Evolutionary conservation across 2,797 vertebrate species (phyloP).

Genomic region (Ispidina lecontei): DNA sequence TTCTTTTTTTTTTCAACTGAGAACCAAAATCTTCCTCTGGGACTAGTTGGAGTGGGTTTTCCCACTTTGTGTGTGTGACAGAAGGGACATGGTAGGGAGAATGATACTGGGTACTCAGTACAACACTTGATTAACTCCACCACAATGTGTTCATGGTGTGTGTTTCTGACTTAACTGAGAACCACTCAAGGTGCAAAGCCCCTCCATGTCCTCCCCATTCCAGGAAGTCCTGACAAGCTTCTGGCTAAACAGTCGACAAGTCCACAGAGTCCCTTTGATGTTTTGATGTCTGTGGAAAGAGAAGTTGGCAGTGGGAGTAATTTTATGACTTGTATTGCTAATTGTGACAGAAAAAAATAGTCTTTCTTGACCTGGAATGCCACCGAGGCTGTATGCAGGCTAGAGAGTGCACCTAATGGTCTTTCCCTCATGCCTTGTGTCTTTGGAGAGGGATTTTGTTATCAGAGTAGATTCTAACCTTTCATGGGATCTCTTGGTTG

Average conservation of each 20-base stretch:
- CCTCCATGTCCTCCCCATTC: neutral
- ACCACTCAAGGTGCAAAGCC: neutral
- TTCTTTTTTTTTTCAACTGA: neutral
- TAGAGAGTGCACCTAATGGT: neutral
- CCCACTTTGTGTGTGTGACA: too few species aligned
- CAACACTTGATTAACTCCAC: neutral
- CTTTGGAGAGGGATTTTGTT: neutral
- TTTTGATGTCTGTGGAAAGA: conserved; percentile 3
- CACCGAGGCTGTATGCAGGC: neutral
- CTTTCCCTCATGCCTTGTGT: neutral
- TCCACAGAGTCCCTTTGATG: neutral
- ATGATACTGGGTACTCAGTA: neutral
- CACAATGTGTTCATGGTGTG: neutral
- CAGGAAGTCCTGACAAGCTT: neutral
- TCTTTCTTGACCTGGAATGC: neutral
- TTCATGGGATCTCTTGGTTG: neutral
- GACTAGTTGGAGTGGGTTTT: neutral
- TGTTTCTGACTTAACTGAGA: conserved; percentile 5
- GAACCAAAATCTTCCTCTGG: neutral
- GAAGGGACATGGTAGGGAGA: neutral
- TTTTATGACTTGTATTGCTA: conserved; percentile 4
- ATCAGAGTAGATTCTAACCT: neutral
- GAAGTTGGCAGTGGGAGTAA: neutral
- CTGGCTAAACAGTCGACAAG: neutral
- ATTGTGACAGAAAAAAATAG: neutral